Evolutionary conservation across 2,113 vertebrate species (phyloP).

Genomic region (Crypturellus undulatus): DNA sequence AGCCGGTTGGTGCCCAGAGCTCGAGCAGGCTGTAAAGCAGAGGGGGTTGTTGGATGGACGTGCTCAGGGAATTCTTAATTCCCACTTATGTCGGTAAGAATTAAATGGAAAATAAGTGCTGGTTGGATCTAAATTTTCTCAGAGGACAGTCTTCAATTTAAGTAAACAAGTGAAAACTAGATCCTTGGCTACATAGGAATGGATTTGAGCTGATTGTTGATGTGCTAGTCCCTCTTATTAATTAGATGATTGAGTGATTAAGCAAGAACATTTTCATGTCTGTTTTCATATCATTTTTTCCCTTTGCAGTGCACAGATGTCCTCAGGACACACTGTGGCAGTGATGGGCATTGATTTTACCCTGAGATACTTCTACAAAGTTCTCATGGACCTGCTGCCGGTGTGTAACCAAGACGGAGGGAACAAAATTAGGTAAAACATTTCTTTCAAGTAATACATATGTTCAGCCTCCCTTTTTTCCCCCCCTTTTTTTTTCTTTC

Average conservation of each 20-base stretch:
- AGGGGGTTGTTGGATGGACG: no score
- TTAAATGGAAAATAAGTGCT: neutral
- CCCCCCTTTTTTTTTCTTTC: no score
- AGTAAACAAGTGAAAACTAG: neutral
- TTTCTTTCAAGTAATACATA: neutral
- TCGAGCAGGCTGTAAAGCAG: no score
- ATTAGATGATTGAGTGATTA: neutral
- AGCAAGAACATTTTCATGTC: no score
- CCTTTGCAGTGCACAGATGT: conserved; percentile 83
- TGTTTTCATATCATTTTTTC: neutral
- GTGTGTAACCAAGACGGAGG: conserved; percentile 97
- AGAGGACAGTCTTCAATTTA: neutral
- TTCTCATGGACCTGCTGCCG: conserved; percentile 93
- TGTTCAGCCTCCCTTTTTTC: no score
- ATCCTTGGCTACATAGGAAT: neutral
- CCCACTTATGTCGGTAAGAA: neutral
- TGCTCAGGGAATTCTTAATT: no score
- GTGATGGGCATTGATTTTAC: conserved; percentile 99
- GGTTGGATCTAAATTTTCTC: neutral
- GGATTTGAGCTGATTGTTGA: neutral
- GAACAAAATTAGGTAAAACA: conserved; percentile 92
- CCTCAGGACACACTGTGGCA: conserved; percentile 90
- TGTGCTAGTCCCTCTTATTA: neutral
- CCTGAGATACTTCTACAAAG: conserved; percentile 97
- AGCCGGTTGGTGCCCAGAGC: no score